Base-by-base conservation (phyloP, 1,140 invertebrate genomes). In the Tetragonula clypearis region DNA sequence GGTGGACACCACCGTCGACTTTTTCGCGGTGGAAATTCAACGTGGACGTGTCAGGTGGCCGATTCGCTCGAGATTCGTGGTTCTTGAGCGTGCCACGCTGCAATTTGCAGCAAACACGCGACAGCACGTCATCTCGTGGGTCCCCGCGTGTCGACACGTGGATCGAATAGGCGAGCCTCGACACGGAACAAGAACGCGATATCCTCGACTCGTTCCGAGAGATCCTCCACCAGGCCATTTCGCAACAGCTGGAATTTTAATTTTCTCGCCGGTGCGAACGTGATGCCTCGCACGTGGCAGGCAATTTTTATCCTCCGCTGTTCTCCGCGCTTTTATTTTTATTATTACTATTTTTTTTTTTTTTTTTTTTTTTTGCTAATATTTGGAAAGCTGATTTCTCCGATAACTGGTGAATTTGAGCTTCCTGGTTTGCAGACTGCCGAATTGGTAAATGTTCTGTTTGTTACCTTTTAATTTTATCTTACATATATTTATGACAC, bases 121-220 rank as follows among this genome's bases (percentile, higher is more conserved):
- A 82, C 26, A 35, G 35, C 55, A 75, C 83, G 58, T 80, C 77
- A 56, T n/a, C 35, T 56, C 76, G 56, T 21, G 53, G 68, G 41
- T 8, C 82, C 2, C 55, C n/a, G 14, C 71, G 82, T 17, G 58
- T 74, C 66, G 82, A 58, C 60, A 68, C 30, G 82, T 71, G 78
- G 55, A 2, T 35, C 41, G 58, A 62, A 82, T 55, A 55, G 58
- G 55, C 23, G 71, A 82, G 58, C 12, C 55, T 23, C 8, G 80
- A 75, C 80, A 23, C 9, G 56, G 15, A 73, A 49, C 68, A 81
- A 72, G 79, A 56, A n/a, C 56, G 71, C 19, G 41, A 74, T 62
- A 65, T 58, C 74, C 41, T 30, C 23, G 5, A 23, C 23, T 11
- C 15, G 15, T n/a, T 23, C 3, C 26, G 26, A 53, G 26, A 53